Evolutionary conservation across 1,140 invertebrate genomes (phyloP).

Genomic region (Drosophila punjabiensis): DNA sequence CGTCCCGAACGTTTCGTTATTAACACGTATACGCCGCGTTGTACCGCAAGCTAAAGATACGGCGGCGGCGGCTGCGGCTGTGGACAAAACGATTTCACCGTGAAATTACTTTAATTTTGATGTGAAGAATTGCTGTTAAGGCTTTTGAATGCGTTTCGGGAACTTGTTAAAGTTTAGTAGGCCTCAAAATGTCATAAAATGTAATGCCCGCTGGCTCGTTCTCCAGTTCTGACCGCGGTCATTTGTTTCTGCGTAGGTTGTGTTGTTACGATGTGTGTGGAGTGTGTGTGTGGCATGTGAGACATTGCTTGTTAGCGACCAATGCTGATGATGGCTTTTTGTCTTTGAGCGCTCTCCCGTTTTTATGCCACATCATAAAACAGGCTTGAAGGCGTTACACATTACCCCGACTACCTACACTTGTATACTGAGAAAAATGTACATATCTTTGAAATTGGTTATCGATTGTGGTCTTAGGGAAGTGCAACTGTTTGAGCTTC

Average conservation of each 20-base stretch:
- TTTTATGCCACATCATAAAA: conserved; percentile 80
- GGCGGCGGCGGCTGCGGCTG: background rate
- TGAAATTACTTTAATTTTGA: conserved; percentile 71
- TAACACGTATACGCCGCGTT: conserved; percentile 64
- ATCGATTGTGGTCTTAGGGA: background rate
- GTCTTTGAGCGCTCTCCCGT: conserved; percentile 64
- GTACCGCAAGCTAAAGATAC: conserved; percentile 9
- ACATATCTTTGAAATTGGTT: background rate
- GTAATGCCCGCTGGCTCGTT: conserved; percentile 52
- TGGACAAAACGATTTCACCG: conserved; percentile 32
- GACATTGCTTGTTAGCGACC: conserved; percentile 58
- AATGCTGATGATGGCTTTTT: conserved; percentile 77
- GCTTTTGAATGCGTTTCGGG: conserved; percentile 55
- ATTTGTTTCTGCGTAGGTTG: conserved; percentile 52
- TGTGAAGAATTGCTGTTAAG: conserved; percentile 50
- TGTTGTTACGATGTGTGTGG: conserved; percentile 3
- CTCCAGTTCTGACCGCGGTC: conserved; percentile 51
- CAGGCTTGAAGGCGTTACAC: conserved; percentile 64
- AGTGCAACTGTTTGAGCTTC: background rate
- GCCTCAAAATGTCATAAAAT: conserved; percentile 79
- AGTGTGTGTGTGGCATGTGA: conserved; percentile 18
- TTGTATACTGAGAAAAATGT: background rate
- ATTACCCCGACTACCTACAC: conserved; percentile 27
- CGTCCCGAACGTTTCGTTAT: conserved; percentile 71
- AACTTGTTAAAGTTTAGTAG: conserved; percentile 75